Conservation (phyloP, 2,797 vertebrate genomes). For the Cyprinella venusta region DNA sequence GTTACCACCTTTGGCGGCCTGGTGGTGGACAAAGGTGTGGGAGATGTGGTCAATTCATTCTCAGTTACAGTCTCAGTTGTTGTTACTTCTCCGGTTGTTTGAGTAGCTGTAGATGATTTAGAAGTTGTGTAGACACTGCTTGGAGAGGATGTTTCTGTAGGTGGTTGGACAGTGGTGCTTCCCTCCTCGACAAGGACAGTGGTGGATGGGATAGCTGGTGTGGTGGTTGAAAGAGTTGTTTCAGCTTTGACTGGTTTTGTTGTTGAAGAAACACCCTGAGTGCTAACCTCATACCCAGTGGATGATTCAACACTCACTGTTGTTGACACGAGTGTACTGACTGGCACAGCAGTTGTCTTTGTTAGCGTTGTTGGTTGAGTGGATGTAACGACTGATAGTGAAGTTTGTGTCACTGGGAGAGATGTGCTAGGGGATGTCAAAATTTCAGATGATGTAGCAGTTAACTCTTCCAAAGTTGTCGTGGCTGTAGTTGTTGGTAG, state of each 20-base stretch:
- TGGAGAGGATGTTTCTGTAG: neutral
- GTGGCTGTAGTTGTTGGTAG: neutral
- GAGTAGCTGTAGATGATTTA: neutral
- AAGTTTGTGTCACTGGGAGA: neutral
- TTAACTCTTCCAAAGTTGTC: neutral
- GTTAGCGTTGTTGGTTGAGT: neutral
- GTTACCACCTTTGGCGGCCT: neutral
- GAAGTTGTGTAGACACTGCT: neutral
- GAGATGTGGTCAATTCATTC: neutral
- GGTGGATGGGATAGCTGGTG: neutral
- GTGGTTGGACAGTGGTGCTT: neutral
- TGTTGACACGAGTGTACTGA: conserved; percentile 16
- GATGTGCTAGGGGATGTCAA: conserved; percentile 13
- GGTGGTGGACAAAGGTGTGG: neutral
- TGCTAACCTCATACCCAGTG: neutral
- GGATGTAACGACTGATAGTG: neutral
- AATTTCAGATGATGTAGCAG: neutral
- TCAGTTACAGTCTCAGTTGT: neutral
- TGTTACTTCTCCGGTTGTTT: neutral
- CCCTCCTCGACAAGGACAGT: neutral
- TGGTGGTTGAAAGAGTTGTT: neutral
- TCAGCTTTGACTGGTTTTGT: neutral
- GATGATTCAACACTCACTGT: neutral
- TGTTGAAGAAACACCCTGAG: neutral
- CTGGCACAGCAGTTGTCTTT: neutral